Evolutionary conservation across 1,140 invertebrate species (phyloP).

Genomic region (Procambarus virginalis): DNA sequence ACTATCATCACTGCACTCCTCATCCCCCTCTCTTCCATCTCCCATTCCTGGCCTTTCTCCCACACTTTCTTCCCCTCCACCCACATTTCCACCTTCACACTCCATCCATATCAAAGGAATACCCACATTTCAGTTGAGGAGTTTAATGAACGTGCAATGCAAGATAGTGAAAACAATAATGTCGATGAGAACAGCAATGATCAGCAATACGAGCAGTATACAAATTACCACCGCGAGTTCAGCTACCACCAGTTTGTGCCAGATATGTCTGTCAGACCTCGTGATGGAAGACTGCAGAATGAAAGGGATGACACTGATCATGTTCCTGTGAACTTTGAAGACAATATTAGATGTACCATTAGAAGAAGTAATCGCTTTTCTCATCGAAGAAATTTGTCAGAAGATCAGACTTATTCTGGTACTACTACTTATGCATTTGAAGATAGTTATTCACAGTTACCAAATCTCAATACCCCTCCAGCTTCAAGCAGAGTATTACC

Average conservation of each 20-base stretch:
- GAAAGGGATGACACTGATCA: constrained; percentile 31
- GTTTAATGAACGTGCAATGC: constrained; percentile 44
- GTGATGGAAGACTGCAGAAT: constrained; percentile 22
- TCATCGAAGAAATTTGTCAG: constrained; percentile 41
- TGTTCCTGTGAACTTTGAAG: neutral
- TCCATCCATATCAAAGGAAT: constrained; percentile 5
- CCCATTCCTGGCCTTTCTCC: neutral
- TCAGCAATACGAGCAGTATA: constrained; percentile 48
- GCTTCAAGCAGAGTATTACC: no score
- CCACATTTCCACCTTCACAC: neutral
- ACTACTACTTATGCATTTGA: constrained; percentile 11
- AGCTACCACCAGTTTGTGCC: constrained; percentile 3
- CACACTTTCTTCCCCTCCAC: neutral
- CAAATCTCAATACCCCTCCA: constrained; percentile 16
- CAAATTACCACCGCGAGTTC: constrained; percentile 7
- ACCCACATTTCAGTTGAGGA: constrained; percentile 39
- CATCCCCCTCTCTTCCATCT: neutral
- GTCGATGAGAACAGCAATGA: constrained; percentile 59
- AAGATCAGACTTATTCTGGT: constrained; percentile 1
- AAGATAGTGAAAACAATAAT: constrained; percentile 58
- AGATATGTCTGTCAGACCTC: constrained; percentile 47
- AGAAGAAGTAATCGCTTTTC: constrained; percentile 21
- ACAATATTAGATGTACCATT: neutral
- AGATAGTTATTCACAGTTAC: constrained; percentile 21
- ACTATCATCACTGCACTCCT: neutral